phyloP scores from a whole-genome alignment of 2,113 vertebrate genomes.

The Ictidomys tridecemlineatus region DNA sequence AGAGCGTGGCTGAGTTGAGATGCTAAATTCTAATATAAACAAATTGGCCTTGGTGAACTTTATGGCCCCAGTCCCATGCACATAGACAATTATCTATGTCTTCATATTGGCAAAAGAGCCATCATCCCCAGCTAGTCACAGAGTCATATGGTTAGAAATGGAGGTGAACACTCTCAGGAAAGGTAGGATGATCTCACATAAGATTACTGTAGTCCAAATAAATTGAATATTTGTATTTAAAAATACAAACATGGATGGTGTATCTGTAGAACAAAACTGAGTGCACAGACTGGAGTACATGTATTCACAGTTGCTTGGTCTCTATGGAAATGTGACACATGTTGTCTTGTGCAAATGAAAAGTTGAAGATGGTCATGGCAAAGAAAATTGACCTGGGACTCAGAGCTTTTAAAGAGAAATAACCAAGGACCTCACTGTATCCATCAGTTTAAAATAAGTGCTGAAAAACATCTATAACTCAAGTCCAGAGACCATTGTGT shows the following conservation, averaged over 20 bases:
- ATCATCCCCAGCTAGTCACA: constrained; percentile 63
- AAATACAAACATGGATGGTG: constrained; percentile 23
- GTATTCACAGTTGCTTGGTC: constrained; percentile 51
- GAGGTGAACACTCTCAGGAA: constrained; percentile 67
- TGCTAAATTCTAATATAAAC: neutral
- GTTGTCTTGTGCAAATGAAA: neutral
- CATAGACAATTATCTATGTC: neutral
- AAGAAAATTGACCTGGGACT: neutral
- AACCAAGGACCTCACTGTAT: neutral
- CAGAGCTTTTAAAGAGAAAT: constrained; percentile 16
- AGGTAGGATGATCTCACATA: constrained; percentile 68
- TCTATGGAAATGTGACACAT: neutral
- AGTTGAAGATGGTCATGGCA: neutral
- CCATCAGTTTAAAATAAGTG: neutral
- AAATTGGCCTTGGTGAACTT: neutral
- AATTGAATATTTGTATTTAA: constrained; percentile 60
- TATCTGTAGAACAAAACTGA: constrained; percentile 54
- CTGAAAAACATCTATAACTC: neutral
- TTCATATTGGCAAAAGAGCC: neutral
- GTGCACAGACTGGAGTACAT: constrained; percentile 45
- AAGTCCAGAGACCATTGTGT: neutral
- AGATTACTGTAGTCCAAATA: constrained; percentile 59
- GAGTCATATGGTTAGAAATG: constrained; percentile 56
- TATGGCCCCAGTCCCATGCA: neutral
- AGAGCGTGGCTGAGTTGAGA: neutral